Evolutionary conservation across 2,113 vertebrate species (phyloP).

Genomic region (Microcebus tavaratra): DNA sequence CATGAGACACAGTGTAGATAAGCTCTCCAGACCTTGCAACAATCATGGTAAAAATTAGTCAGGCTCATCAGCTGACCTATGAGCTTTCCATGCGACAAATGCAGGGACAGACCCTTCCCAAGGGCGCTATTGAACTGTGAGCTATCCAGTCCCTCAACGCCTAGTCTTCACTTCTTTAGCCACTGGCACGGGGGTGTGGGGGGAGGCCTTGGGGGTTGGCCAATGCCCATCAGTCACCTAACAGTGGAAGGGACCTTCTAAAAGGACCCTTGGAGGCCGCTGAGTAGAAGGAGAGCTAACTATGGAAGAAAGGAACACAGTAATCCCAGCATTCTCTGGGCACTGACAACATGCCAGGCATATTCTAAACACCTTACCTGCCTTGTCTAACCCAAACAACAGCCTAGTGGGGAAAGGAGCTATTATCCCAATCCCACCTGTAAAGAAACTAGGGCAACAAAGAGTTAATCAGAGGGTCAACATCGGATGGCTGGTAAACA

Average conservation of each 20-base stretch:
- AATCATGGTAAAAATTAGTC: neutral
- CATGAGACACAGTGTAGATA: neutral
- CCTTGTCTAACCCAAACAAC: neutral
- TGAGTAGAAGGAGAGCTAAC: neutral
- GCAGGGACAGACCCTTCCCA: neutral
- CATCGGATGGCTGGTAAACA: neutral
- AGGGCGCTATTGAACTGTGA: neutral
- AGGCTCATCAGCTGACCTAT: neutral
- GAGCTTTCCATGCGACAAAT: neutral
- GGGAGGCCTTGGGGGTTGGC: rapidly evolving
- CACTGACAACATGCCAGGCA: rapidly evolving
- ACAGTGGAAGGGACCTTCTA: too few relatives aligned
- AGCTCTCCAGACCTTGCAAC: neutral
- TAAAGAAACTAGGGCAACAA: neutral
- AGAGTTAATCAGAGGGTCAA: neutral
- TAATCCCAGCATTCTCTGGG: rapidly evolving
- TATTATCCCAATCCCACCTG: neutral
- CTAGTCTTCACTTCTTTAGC: neutral
- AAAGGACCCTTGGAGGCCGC: neutral
- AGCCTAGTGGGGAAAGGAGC: neutral
- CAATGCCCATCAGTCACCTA: neutral
- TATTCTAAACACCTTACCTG: neutral
- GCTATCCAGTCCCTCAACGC: neutral
- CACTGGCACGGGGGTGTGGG: rapidly evolving
- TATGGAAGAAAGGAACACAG: neutral